phyloP scores from a whole-genome alignment of 2,113 vertebrate species.

The Anseranas semipalmata region DNA sequence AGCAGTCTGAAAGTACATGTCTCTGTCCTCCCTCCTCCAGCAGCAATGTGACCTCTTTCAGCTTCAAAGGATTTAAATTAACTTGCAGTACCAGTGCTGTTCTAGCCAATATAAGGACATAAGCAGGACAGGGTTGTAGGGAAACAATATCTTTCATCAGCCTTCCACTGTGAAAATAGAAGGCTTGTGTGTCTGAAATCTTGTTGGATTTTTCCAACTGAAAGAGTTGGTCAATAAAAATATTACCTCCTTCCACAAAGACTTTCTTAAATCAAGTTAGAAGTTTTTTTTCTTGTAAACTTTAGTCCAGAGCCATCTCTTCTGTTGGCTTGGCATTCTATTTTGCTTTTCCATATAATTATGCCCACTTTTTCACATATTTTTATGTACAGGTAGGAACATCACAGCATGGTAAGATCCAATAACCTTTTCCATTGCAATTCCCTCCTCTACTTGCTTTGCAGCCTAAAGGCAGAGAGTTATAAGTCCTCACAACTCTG shows the following conservation, averaged over 20 bases:
- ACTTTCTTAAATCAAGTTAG: no score
- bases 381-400: neutral
- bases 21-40: neutral
- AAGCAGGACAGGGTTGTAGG: neutral
- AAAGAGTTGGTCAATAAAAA: neutral
- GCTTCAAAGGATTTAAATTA: neutral
- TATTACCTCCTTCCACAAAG: neutral
- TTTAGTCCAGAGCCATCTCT: neutral
- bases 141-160: neutral
- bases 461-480: neutral
- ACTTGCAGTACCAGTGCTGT: neutral
- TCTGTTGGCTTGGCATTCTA: neutral
- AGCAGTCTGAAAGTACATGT: neutral
- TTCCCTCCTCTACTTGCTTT: neutral
- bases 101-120: neutral
- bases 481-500: neutral
- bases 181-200: neutral
- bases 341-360: neutral
- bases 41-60: neutral
- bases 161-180: neutral
- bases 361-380: neutral
- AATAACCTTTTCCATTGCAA: neutral
- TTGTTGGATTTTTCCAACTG: neutral
- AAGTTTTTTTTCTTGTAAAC: neutral
- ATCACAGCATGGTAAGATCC: neutral